A percentile compares a stretch with the other conserved stretches of the same genome.
Conservation (phyloP, 2,113 vertebrate species). For the Peromyscus maniculatus region DNA sequence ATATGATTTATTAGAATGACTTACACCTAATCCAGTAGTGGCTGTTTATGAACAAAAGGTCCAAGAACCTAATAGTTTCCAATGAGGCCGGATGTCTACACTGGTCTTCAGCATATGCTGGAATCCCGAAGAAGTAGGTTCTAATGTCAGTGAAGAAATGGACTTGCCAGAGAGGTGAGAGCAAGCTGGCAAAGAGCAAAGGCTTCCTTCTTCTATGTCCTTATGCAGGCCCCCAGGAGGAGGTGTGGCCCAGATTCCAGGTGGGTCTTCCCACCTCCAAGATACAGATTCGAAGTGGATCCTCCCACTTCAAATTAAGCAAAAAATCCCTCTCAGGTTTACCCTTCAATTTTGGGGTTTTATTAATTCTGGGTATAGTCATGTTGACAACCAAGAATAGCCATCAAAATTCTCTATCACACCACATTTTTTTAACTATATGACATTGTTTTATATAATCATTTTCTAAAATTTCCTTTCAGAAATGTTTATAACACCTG, state of each 20-base stretch:
- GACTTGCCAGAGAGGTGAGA: background rate
- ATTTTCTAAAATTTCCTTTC: constrained; percentile 9
- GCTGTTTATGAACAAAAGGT: background rate
- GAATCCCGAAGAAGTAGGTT: background rate
- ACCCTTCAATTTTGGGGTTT: background rate
- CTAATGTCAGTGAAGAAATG: background rate
- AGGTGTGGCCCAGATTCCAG: background rate
- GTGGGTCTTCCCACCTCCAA: background rate
- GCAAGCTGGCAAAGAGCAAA: background rate
- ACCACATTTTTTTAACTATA: background rate
- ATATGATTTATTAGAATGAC: background rate
- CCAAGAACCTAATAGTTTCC: background rate
- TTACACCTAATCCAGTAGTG: background rate
- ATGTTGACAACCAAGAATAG: background rate
- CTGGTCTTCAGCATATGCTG: background rate
- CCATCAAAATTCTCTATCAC: background rate
- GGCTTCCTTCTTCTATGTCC: background rate
- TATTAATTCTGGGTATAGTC: background rate
- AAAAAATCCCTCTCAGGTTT: background rate
- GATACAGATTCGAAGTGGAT: background rate
- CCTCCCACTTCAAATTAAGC: background rate
- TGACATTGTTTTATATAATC: background rate
- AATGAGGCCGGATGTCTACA: no score
- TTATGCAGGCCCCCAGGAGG: background rate
- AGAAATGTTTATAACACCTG: background rate